Evolutionary conservation across 2,888 invertebrate species (phyloP), one percentile per base, ranked within the genome.

Genomic region (Drosophila neotestacea): DNA sequence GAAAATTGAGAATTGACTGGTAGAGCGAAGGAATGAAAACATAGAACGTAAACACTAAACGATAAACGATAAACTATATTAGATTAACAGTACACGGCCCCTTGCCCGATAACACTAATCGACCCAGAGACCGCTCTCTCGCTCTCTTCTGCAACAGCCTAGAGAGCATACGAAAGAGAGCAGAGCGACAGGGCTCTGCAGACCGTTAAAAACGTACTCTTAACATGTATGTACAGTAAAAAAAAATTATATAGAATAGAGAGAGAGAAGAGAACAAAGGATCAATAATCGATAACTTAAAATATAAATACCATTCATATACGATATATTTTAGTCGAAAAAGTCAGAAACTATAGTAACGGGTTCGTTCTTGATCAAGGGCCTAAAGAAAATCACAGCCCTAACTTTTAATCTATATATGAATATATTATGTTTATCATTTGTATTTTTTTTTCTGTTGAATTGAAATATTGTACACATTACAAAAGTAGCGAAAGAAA

Each of bases 401-500:
- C 48, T 56, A 60, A 39, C 30, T 59, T 39, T 52, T 22, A 50
- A 50, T 41, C 56, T 48, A 22, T 22, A 22, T 44, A 47, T 59
- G 51, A 41, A 59, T 38, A 52, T 58, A 55, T 50, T 54, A 39
- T 46, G 52, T 28, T 30, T 46, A 55, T n/a, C 39, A 39, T 52
- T 52, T 42, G 4, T 6, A 58, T 48, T 34, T 58, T 42, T 10
- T 56, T 50, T 54, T 56, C 48, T 54, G 46, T 54, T 61, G 47
- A 58, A 55, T 75, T 48, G 30, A 54, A 54, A 73, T 73, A 64
- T 72, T 64, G 30, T 69, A 76, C 61, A 76, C 76, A 75, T 75
- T 76, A 76, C 73, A 79, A 72, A 56, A 62, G 62, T 76, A 76
- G 76, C 76, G 73, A 63, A 61, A 70, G 44, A 68, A 73, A 54